Conservation (phyloP, 2,888 invertebrate genomes). For the Lamellibrachia satsuma region DNA sequence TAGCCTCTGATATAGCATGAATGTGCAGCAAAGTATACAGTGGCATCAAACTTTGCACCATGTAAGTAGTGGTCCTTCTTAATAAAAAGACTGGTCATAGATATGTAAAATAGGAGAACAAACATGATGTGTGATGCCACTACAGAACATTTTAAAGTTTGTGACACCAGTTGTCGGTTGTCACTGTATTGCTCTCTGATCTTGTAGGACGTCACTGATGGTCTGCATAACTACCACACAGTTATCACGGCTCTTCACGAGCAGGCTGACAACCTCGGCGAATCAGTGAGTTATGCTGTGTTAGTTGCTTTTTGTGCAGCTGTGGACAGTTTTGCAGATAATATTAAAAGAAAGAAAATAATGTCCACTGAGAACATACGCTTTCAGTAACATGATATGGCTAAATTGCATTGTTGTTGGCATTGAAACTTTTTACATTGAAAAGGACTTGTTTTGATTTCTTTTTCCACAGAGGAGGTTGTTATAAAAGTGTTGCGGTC, state of each 20-base stretch:
- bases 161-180: background rate
- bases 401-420: constrained; percentile 29
- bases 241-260: constrained; percentile 91
- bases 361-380: background rate
- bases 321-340: background rate
- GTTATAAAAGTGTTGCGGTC: too few relatives aligned
- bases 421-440: constrained; percentile 25
- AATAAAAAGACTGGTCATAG: too few relatives aligned
- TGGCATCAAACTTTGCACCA: background rate
- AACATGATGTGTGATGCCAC: background rate
- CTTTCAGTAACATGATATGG: background rate
- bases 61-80: background rate
- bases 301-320: background rate
- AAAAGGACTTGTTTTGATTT: background rate
- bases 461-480: too few relatives aligned
- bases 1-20: background rate
- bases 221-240: constrained; percentile 91
- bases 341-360: background rate
- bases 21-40: background rate
- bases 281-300: constrained; percentile 76
- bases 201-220: constrained; percentile 85
- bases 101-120: background rate
- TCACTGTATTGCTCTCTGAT: background rate
- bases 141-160: background rate
- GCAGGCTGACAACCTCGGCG: constrained; percentile 83